phyloP scores from a whole-genome alignment of 2,888 invertebrate species.

The Apamea sordens region DNA sequence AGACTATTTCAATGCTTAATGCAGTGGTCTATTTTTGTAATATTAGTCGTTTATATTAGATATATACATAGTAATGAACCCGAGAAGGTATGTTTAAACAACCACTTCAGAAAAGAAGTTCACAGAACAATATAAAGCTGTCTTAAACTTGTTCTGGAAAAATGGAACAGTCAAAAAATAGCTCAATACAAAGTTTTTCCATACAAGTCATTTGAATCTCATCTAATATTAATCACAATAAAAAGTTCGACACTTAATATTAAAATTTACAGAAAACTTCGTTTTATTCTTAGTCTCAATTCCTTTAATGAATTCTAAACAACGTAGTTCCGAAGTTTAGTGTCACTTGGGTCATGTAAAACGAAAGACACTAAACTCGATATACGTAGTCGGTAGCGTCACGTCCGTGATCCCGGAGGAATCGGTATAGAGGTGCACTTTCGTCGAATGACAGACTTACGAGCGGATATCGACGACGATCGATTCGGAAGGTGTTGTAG shows the following conservation, averaged over 20 bases:
- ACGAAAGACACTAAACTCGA: conserved; percentile 29
- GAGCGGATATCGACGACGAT: conserved; percentile 25
- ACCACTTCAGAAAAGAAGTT: not conserved
- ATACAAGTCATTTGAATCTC: conserved; percentile 13
- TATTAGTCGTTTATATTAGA: not conserved
- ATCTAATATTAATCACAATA: not conserved
- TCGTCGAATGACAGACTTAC: conserved; percentile 26
- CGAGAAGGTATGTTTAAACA: not conserved
- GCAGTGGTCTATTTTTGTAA: not conserved
- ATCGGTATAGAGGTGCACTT: conserved; percentile 41
- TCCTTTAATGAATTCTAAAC: not conserved
- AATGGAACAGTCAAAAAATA: not conserved
- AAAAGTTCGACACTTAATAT: not conserved
- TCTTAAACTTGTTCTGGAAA: too few species aligned
- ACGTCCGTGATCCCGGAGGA: conserved; percentile 18
- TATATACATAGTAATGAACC: not conserved
- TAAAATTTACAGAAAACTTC: not conserved
- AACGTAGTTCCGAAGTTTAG: conserved; percentile 23
- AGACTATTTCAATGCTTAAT: not conserved
- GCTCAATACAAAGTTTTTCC: not conserved
- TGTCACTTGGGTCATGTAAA: conserved; percentile 35
- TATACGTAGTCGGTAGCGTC: conserved; percentile 11
- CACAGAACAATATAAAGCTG: not conserved
- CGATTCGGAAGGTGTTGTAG: conserved; percentile 10
- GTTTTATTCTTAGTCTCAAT: not conserved